phyloP scores from a whole-genome alignment of 92 coral and sea anemone species.

The Diadumene lineata region DNA sequence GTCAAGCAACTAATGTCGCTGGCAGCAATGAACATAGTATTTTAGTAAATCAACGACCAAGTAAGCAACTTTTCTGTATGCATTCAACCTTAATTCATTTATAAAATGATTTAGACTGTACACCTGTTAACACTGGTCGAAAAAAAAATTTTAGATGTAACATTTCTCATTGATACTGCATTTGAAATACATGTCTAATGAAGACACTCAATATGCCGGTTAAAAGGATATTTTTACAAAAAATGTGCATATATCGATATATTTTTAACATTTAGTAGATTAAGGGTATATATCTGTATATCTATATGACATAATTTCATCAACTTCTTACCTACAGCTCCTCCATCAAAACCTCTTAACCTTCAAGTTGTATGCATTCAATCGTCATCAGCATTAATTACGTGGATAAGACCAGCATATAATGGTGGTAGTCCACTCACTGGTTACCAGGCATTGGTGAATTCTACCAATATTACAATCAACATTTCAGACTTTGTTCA shows the following conservation, averaged over 20 bases:
- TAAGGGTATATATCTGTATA: background rate
- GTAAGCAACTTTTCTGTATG: background rate
- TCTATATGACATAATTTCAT: background rate
- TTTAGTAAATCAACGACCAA: constrained; percentile 7
- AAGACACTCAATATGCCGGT: too few relatives aligned
- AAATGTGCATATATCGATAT: too few relatives aligned
- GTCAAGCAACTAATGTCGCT: constrained; percentile 11
- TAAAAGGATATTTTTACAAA: too few relatives aligned
- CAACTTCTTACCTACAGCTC: background rate
- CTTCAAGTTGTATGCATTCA: background rate
- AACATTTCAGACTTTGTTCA: background rate
- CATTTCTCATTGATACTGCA: too few relatives aligned
- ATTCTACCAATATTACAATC: background rate
- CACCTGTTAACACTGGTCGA: too few relatives aligned
- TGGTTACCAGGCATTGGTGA: background rate
- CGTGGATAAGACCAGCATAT: background rate
- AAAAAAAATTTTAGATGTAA: too few relatives aligned
- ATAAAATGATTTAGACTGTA: too few relatives aligned
- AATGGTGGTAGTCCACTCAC: constrained; percentile 19
- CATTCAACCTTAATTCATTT: too few relatives aligned
- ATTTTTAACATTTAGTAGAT: too few relatives aligned
- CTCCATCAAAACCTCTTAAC: background rate
- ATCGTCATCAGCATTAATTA: background rate
- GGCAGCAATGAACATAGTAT: constrained; percentile 8
- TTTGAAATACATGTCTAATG: too few relatives aligned